These are phyloP conservation scores for Gyrodactylus salaris DNA, from an alignment of 1,140 invertebrate species.

Conservation along the genomic window DNA sequence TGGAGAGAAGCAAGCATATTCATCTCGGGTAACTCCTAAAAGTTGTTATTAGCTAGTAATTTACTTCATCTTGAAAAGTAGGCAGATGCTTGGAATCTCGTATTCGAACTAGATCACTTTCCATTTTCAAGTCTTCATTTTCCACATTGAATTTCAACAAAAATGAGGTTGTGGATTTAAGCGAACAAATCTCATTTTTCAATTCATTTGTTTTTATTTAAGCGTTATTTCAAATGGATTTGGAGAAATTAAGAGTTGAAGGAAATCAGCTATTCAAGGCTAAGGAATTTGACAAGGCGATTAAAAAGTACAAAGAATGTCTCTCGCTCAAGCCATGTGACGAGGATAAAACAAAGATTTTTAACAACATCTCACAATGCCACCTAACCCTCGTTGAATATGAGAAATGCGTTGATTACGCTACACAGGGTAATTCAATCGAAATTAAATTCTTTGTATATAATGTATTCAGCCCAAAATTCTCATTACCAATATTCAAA, in stretches of 20 bases:
- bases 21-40: not conserved
- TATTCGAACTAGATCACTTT: no score
- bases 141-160: no score
- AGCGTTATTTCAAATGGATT: not conserved
- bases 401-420: not conserved
- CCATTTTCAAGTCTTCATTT: no score
- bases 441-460: no score
- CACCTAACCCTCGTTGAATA: not conserved
- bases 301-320: not conserved
- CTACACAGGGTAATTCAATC: not conserved
- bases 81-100: no score
- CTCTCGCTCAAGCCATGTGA: not conserved
- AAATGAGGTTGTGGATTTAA: no score
- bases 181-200: no score
- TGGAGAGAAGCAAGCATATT: not conserved
- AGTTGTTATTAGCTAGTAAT: no score
- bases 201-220: not conserved
- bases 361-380: not conserved
- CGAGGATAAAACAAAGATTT: not conserved
- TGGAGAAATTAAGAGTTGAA: not conserved
- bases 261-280: not conserved
- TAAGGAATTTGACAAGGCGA: not conserved
- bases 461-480: no score
- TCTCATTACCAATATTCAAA: no score
- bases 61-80: not conserved